A percentile compares a stretch with the other conserved stretches of the same genome.
phyloP scores from a whole-genome alignment of 1,140 invertebrate genomes.

The Rhopalosiphum padi region DNA sequence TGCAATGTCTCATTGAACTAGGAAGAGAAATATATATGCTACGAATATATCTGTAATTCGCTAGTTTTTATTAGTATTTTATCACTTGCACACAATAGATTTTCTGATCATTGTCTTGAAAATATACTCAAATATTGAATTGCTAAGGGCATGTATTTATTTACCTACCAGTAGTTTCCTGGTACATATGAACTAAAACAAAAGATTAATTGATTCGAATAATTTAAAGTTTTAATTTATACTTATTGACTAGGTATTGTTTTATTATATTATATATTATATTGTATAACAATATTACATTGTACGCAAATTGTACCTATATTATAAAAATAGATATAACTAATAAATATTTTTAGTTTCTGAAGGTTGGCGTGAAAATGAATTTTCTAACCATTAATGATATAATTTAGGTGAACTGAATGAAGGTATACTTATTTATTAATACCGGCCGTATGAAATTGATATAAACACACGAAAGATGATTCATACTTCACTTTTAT shows the following conservation, averaged over 20 bases:
- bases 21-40: conserved; percentile 21
- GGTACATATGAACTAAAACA: conserved; percentile 22
- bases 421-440: background rate
- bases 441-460: background rate
- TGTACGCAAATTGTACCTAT: no score
- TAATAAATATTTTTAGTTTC: background rate
- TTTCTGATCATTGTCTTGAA: conserved; percentile 41
- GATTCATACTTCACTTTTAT: background rate
- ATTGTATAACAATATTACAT: background rate
- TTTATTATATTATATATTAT: background rate
- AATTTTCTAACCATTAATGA: background rate
- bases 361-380: background rate
- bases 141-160: conserved; percentile 41
- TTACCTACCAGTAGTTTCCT: conserved; percentile 20
- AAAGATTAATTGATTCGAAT: conserved; percentile 46
- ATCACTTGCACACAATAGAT: conserved; percentile 30
- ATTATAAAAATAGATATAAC: background rate
- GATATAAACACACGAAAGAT: background rate
- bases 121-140: conserved; percentile 33
- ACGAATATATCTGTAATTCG: background rate
- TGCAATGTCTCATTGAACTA: background rate
- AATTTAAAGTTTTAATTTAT: conserved; percentile 19
- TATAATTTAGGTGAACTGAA: background rate
- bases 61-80: conserved; percentile 25
- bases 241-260: conserved; percentile 29